phyloP scores from a whole-genome alignment of 1,140 invertebrate genomes.

The Bombus breviceps region DNA sequence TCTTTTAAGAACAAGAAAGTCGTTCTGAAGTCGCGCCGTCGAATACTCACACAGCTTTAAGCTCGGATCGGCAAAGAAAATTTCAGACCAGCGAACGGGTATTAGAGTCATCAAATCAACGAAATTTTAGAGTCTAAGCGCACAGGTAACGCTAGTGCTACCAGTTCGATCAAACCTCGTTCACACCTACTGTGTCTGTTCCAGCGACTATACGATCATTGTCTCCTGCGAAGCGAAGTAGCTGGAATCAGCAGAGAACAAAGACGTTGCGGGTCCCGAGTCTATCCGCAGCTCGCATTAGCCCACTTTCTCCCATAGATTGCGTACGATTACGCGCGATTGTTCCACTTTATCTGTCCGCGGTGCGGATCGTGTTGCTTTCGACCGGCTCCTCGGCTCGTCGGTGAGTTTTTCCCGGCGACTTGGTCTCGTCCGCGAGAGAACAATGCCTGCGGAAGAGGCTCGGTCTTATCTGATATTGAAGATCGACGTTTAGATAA shows the following conservation, averaged over 20 bases:
- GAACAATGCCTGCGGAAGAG: constrained; percentile 46
- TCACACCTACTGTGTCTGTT: too few species aligned
- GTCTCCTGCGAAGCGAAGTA: not conserved
- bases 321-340: constrained; percentile 68
- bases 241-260: constrained; percentile 47
- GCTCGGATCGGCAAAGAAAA: too few species aligned
- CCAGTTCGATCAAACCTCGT: too few species aligned
- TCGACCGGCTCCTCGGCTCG: constrained; percentile 23
- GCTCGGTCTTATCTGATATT: constrained; percentile 17
- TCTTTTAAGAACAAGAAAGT: too few species aligned
- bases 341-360: constrained; percentile 63
- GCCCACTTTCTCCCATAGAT: constrained; percentile 69
- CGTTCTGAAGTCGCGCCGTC: too few species aligned
- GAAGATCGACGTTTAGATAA: constrained; percentile 23
- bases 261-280: constrained; percentile 55
- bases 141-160: too few species aligned
- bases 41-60: too few species aligned
- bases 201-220: not conserved
- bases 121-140: too few species aligned
- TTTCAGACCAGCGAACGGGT: too few species aligned
- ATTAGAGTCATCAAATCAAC: too few species aligned
- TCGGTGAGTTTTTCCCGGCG: not conserved
- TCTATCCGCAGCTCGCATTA: constrained; percentile 50
- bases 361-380: constrained; percentile 38
- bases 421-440: not conserved